Evolutionary conservation across 2,113 vertebrate genomes (phyloP).

Genomic region (Apodemus sylvaticus): DNA sequence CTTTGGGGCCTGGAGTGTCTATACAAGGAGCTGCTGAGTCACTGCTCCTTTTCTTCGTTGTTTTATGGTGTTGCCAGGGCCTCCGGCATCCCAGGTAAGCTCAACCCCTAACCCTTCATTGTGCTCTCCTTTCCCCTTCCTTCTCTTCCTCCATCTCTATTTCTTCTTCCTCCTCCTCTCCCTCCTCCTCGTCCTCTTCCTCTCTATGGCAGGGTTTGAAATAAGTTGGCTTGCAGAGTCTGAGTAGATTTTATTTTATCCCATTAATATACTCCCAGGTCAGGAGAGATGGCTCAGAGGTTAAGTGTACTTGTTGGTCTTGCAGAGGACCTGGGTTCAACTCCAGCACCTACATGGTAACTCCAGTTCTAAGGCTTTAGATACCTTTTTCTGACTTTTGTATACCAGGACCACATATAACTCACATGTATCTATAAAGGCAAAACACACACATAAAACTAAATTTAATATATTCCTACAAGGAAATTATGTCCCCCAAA

Average conservation of each 20-base stretch:
- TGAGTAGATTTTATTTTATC: not conserved
- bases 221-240: not conserved
- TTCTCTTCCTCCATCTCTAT: too few relatives aligned
- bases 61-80: not conserved
- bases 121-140: too few relatives aligned
- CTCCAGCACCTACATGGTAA: not conserved
- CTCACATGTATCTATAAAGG: not conserved
- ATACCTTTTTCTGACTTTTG: not conserved
- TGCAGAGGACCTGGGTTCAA: not conserved
- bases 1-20: not conserved
- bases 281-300: not conserved
- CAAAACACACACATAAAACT: not conserved
- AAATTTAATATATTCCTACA: not conserved
- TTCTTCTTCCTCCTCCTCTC: too few relatives aligned
- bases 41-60: not conserved
- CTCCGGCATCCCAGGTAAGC: not conserved
- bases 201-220: not conserved
- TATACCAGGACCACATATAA: not conserved
- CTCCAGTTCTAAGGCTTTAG: not conserved
- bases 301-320: not conserved
- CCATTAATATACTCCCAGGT: not conserved
- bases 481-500: not conserved
- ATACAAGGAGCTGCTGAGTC: not conserved
- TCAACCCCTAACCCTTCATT: not conserved
- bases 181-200: not conserved